Percentiles rank a stretch among this genome's conserved stretches.
These are phyloP conservation scores for Heliconius hermathena DNA, from an alignment of 1,140 invertebrate species.

Conservation along the genomic window DNA sequence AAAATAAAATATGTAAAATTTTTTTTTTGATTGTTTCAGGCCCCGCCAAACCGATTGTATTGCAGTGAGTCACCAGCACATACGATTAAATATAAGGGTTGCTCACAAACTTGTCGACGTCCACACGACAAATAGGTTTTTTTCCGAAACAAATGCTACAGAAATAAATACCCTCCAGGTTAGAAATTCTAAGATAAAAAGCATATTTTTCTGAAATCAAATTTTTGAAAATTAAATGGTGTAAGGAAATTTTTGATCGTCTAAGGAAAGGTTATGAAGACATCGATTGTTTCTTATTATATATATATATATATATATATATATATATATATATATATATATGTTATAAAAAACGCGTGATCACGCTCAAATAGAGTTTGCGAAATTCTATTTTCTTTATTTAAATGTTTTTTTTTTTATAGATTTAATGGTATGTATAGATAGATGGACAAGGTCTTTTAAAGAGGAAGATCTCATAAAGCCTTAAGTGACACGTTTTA, in stretches of 20 bases:
- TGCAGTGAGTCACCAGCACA: slow-evolving; percentile 50
- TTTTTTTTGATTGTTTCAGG: slow-evolving; percentile 52
- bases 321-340: too few relatives aligned
- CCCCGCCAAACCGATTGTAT: slow-evolving; percentile 56
- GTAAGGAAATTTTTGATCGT: neutral
- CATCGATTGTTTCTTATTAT: neutral
- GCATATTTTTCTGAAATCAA: slow-evolving; percentile 29
- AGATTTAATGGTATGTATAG: neutral
- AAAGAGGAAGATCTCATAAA: slow-evolving; percentile 42
- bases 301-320: neutral
- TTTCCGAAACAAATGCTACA: slow-evolving; percentile 37
- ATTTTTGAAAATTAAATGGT: slow-evolving; percentile 22
- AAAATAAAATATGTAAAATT: too few relatives aligned
- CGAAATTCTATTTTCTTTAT: slow-evolving; percentile 26
- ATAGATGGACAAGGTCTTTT: slow-evolving; percentile 35
- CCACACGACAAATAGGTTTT: slow-evolving; percentile 62
- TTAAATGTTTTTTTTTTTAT: slow-evolving; percentile 19
- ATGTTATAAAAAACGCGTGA: neutral
- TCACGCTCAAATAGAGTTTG: slow-evolving; percentile 21
- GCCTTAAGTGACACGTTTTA: slow-evolving; percentile 29
- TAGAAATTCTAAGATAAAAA: slow-evolving; percentile 35
- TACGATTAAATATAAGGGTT: slow-evolving; percentile 43
- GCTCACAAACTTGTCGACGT: slow-evolving; percentile 69
- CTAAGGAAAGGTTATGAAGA: neutral
- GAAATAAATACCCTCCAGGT: slow-evolving; percentile 66